These are phyloP conservation scores for Scaptomyza pallida DNA, from an alignment of 1,140 invertebrate genomes.

Conservation along the genomic window DNA sequence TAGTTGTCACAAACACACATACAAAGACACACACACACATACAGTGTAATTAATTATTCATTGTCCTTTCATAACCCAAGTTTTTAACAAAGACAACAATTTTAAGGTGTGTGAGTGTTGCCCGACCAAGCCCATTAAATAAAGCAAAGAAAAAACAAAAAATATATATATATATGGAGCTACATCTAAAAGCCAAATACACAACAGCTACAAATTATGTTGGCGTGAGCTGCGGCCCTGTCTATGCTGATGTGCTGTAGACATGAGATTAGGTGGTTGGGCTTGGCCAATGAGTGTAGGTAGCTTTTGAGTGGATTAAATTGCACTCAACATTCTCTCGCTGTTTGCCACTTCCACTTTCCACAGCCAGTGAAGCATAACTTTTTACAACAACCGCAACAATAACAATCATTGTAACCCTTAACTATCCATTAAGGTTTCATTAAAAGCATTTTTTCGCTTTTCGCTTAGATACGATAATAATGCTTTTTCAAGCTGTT, in stretches of 20 bases:
- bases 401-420: not conserved
- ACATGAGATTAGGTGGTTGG: constrained; percentile 53
- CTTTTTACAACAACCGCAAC: constrained; percentile 10
- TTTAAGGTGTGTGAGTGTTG: constrained; percentile 36
- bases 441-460: constrained; percentile 39
- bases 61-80: constrained; percentile 49
- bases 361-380: constrained; percentile 29
- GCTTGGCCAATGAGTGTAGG: constrained; percentile 5
- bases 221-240: constrained; percentile 51
- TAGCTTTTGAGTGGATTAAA: constrained; percentile 11
- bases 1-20: constrained; percentile 13
- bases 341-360: constrained; percentile 19
- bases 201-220: constrained; percentile 62
- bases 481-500: not conserved
- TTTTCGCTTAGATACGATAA: not conserved
- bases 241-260: constrained; percentile 60
- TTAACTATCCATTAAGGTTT: constrained; percentile 43
- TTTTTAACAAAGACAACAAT: constrained; percentile 33
- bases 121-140: constrained; percentile 41
- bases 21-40: too few species aligned
- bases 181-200: constrained; percentile 25
- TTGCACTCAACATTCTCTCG: constrained; percentile 9
- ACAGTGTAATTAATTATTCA: constrained; percentile 42
- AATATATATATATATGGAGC: too few species aligned
- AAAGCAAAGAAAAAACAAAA: not conserved